Percentiles rank a stretch among this genome's conserved stretches.
Evolutionary conservation across 1,140 invertebrate species (phyloP).

Genomic region (Drosophila paulistorum): DNA sequence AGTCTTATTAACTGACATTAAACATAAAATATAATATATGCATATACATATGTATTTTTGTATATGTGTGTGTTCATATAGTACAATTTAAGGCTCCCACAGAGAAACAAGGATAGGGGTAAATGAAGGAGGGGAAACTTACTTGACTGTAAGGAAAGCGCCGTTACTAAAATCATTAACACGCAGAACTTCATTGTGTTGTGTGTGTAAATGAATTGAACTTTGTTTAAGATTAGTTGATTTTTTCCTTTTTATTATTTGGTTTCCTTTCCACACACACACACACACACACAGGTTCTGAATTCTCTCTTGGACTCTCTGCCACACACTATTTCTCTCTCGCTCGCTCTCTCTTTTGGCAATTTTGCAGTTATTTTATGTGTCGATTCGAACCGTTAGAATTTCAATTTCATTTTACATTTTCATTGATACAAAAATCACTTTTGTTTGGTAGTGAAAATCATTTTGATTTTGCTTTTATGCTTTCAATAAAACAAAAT

Average conservation of each 20-base stretch:
- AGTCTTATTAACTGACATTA: background rate
- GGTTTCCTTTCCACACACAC: background rate
- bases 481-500: background rate
- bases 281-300: background rate
- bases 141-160: slow-evolving; percentile 64
- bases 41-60: background rate
- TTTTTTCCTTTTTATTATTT: slow-evolving; percentile 13
- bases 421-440: slow-evolving; percentile 6
- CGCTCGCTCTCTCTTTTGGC: background rate
- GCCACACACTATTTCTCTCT: slow-evolving; percentile 7
- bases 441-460: slow-evolving; percentile 3
- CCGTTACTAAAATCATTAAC: slow-evolving; percentile 41
- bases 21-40: background rate
- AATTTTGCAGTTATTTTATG: slow-evolving; percentile 19
- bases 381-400: slow-evolving; percentile 28
- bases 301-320: slow-evolving; percentile 3
- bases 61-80: background rate
- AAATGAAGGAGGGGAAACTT: slow-evolving; percentile 27
- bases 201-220: slow-evolving; percentile 13
- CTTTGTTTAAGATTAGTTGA: slow-evolving; percentile 14
- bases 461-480: background rate
- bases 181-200: slow-evolving; percentile 60
- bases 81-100: background rate
- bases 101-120: background rate
- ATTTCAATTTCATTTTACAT: slow-evolving; percentile 22